Evolutionary conservation across 2,888 invertebrate genomes (phyloP), one percentile per base, ranked within the genome.

Genomic region (Selenia dentaria): DNA sequence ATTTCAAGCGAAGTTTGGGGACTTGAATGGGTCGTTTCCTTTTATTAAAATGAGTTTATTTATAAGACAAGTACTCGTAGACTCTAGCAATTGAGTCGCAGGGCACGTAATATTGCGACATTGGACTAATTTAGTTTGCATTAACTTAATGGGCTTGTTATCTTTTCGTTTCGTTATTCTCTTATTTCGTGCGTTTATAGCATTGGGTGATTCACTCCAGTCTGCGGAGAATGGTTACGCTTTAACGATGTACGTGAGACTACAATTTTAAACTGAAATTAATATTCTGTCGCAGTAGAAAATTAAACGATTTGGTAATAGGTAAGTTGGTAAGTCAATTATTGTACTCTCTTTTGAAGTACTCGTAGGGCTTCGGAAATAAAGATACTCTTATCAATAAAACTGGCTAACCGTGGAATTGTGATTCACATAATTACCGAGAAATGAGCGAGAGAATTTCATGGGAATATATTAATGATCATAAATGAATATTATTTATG

Each of bases 31-130:
- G 37, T 49, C 39, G 49, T 53, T 50, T 47, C 31, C 29, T 27
- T 53, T 53, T 58, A 55, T 45, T 53, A 45, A 50, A 55, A 58
- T 47, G 27, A 38, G 42, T 55, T 44, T 51, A 55, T 42, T 34
- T 14, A 31, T 40, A 22, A 45, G 24, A 43, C 34, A 44, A 31
- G 40, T n/a, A n/a, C n/a, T n/a, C n/a, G n/a, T 52, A 35, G 31
- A 44, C 31, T 38, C 20, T 6, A 34, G 25, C 3, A 25, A 13
- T 48, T 43, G n/a, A 16, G 32, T 37, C 36, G n/a, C 48, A 11
- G n/a, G 8, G 27, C 49, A 52, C 54, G 54, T 48, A 50, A 27
- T 14, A 14, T 25, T 35, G 36, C 20, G 29, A 44, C 18, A 39
- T 51, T 34, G 29, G 13, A 36, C 33, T 42, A 42, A 25, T 46